Evolutionary conservation across 2,888 invertebrate species (phyloP), one percentile per base, ranked within the genome.

Genomic region (Drosophila kuntzei): DNA sequence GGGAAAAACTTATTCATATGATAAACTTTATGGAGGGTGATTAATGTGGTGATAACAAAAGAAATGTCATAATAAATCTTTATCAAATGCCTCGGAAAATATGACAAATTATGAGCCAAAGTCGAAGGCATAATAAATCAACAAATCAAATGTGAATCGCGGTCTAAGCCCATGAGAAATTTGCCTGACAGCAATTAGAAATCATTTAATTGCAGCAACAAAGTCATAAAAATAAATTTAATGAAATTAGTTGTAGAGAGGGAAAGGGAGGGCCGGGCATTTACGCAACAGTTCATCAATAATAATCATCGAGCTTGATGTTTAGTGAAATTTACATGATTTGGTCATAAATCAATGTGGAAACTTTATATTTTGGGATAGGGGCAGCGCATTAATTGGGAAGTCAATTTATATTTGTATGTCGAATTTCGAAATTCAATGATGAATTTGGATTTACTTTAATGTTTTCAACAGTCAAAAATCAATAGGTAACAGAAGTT

Each of bases 11-110:
- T 51, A 44, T 43, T 67, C 49, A 53, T 68, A 43, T 51, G 60
- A 65, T 57, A 36, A 62, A 49, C 34, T 74, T 63, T 39, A 59
- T 47, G 43, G 18, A 47, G 29, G 46, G 39, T 75, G 63, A 79
- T 76, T 62, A 70, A 76, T 79, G 36, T 27, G 39, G 2, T 16
- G 49, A 54, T 68, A 73, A 89, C 68, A 85, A 75, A 81, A 72
- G 74, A 83, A 76, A 76, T 85, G 90, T 89, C 89, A 90, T 83
- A 89, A 90, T 90, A 89, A 89, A 89, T 90, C 86, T 83, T 79
- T 80, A 89, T 90, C 87, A 85, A 87, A 70, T 70, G 73, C 67
- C 70, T 36, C 20, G 50, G 39, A 41, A 55, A 78, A 87, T 74
- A 77, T 89, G 90, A 85, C 85, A 88, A 85, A 85, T 85, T 89